Evolutionary conservation across 2,113 vertebrate genomes (phyloP), one percentile per base, ranked within the genome.

Genomic region (Pongo pygmaeus): DNA sequence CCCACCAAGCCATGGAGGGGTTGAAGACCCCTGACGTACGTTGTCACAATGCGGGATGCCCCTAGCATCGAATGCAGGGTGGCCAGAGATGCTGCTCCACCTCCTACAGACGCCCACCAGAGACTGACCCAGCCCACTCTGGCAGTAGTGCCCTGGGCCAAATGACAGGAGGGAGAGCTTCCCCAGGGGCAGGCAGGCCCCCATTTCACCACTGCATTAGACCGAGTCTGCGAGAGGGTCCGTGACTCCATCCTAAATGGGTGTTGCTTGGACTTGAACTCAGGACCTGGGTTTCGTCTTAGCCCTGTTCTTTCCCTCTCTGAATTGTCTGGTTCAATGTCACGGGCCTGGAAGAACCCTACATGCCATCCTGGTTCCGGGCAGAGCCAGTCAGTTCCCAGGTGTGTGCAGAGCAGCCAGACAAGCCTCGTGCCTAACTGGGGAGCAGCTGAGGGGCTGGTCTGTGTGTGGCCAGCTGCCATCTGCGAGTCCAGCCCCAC

Each of bases 221-320:
- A 13, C 48, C 8, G 1, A 10, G 6, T 30, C 23, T 18, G 50
- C 5, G 8, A 50, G 27, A 38, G 35, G 10, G 2, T 5, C 1
- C 4, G 69, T 8, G 89, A 52, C 20, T 10, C 14, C 0, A 13
- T 25, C 30, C 48, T 69, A 35, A 12, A 1, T 0, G 38, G 38
- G 57, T 13, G 11, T 10, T 0, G 2, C 1, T 1, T 1, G 22
- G 57, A 27, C 59, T 5, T 46, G 30, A 67, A 78, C 11, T 5
- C 18, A 4, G 27, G 18, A 32, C 1, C 22, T 38, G 30, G 75
- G 16, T 3, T 77, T n/a, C 30, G 64, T 25, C 35, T 25, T 2
- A 17, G 72, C 11, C 22, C 40, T 3, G 16, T 35, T 74, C 46
- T 43, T 57, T 13, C 35, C 78, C 50, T 0, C 61, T 50, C 61